Conservation (phyloP, 2,797 vertebrate genomes). For the Cirrhinus molitorella region DNA sequence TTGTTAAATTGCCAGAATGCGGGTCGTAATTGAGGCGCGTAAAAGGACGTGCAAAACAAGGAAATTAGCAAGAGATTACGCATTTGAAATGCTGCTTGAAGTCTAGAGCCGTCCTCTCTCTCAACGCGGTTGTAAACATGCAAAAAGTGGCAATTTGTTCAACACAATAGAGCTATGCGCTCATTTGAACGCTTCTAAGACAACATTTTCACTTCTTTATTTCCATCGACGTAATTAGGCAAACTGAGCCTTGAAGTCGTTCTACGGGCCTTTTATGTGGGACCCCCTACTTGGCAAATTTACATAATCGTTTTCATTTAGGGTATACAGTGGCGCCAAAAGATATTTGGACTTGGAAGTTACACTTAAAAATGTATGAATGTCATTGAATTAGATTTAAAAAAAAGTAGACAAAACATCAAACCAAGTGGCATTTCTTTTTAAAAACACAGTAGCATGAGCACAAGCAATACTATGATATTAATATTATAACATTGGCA, state of each 20-base stretch:
- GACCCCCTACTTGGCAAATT: constrained; percentile 59
- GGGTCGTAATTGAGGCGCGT: constrained; percentile 14
- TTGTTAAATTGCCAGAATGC: constrained; percentile 31
- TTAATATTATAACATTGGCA: no score
- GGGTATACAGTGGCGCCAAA: constrained; percentile 42
- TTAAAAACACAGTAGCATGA: no score
- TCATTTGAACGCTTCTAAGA: constrained; percentile 53
- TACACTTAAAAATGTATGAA: background rate
- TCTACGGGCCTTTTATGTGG: constrained; percentile 52
- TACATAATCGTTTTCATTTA: constrained; percentile 61
- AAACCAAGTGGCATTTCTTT: no score
- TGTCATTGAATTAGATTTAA: constrained; percentile 66
- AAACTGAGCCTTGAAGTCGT: constrained; percentile 62
- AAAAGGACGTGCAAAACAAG: constrained; percentile 40
- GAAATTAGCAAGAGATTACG: constrained; percentile 36
- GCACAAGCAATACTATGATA: no score
- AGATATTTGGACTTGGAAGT: background rate
- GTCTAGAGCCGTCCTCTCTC: constrained; percentile 3
- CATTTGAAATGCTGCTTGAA: constrained; percentile 20
- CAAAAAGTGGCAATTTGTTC: constrained; percentile 51
- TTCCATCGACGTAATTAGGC: constrained; percentile 63
- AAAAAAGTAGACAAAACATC: no score
- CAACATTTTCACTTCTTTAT: constrained; percentile 58
- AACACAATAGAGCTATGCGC: constrained; percentile 52
- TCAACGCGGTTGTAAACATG: constrained; percentile 49